Percentiles rank a stretch among this genome's conserved stretches.
phyloP scores from a whole-genome alignment of 2,888 invertebrate species.

The Hypena proboscidalis region DNA sequence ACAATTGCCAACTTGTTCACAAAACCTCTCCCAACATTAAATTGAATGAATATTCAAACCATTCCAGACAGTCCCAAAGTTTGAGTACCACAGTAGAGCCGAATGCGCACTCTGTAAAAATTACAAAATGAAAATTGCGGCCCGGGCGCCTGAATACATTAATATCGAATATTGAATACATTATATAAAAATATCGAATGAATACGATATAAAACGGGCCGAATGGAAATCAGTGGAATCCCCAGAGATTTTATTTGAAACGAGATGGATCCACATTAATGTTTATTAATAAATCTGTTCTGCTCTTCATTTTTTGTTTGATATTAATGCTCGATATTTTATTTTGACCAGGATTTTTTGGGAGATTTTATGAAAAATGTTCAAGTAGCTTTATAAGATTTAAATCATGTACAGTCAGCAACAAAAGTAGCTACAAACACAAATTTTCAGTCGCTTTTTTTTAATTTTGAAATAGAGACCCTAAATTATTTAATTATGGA shows the following conservation, averaged over 20 bases:
- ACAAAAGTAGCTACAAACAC: no score
- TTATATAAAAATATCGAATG: slow-evolving; percentile 81
- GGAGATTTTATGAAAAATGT: no score
- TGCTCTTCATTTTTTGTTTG: slow-evolving; percentile 33
- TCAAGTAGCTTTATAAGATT: no score
- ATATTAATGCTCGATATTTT: no score
- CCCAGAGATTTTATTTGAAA: slow-evolving; percentile 68
- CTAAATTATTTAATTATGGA: no score
- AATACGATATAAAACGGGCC: slow-evolving; percentile 67
- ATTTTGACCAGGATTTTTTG: no score
- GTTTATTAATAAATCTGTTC: slow-evolving; percentile 54
- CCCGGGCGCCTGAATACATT: slow-evolving; percentile 82
- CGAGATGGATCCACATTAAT: slow-evolving; percentile 56
- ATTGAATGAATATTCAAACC: no score
- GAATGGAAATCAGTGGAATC: slow-evolving; percentile 69
- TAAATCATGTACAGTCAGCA: no score
- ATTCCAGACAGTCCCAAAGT: slow-evolving; percentile 10
- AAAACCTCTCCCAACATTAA: no score
- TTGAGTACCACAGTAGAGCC: slow-evolving; percentile 58
- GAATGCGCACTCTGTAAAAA: slow-evolving; percentile 81
- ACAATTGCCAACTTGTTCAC: no score
- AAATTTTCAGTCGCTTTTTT: no score
- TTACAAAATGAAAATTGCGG: slow-evolving; percentile 85
- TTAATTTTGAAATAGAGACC: no score
- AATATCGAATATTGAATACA: slow-evolving; percentile 85